Evolutionary conservation across 2,113 vertebrate genomes (phyloP).

Genomic region (Aspidoscelis tigris): DNA sequence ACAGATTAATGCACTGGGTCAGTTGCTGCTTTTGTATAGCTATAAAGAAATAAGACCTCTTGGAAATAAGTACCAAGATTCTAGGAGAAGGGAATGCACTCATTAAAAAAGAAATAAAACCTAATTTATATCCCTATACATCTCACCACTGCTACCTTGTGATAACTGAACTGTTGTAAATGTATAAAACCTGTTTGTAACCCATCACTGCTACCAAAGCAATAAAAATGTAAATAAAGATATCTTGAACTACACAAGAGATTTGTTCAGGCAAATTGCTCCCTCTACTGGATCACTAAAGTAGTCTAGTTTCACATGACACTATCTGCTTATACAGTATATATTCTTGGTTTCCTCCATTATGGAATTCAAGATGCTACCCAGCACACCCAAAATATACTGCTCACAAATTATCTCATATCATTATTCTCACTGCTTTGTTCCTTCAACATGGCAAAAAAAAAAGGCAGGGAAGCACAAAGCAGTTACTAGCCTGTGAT

Average conservation of each 20-base stretch:
- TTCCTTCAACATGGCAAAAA: not conserved
- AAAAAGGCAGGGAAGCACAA: not conserved
- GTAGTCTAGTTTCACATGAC: not conserved
- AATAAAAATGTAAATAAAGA: too few species aligned
- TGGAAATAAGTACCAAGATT: too few species aligned
- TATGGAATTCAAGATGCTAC: not conserved
- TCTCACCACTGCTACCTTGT: too few species aligned
- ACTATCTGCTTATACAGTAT: not conserved
- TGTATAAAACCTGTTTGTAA: too few species aligned
- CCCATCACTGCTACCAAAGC: too few species aligned
- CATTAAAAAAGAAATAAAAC: too few species aligned
- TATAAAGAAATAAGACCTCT: too few species aligned
- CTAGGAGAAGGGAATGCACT: too few species aligned
- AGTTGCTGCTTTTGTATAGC: too few species aligned
- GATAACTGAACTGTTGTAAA: too few species aligned
- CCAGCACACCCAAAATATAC: not conserved
- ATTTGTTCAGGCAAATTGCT: not conserved
- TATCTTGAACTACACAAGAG: not conserved
- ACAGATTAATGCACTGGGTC: too few species aligned
- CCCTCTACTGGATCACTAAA: conserved; percentile 1
- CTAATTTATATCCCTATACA: too few species aligned
- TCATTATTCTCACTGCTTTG: not conserved
- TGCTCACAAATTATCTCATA: not conserved
- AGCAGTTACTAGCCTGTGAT: not conserved
- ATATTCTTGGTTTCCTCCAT: not conserved